Evolutionary conservation across 2,888 invertebrate species (phyloP).

Genomic region (Pristionchus maxplancki): DNA sequence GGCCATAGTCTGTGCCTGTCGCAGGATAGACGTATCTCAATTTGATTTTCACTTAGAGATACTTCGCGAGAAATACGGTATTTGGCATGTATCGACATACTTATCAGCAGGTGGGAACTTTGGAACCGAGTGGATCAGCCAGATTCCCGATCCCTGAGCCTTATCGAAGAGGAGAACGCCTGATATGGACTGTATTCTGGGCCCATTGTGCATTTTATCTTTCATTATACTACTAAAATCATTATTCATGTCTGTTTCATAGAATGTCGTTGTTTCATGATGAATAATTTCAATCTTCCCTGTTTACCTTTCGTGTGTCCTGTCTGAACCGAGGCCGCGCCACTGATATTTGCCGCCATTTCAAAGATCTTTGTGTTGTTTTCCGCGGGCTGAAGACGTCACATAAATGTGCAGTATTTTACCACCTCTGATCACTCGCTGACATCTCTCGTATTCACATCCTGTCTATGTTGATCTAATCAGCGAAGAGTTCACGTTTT

Average conservation of each 20-base stretch:
- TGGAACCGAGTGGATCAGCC: conserved; percentile 96
- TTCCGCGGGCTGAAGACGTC: not conserved
- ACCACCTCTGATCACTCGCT: not conserved
- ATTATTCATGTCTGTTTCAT: no score
- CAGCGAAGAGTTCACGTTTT: not conserved
- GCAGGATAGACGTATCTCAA: conserved; percentile 83
- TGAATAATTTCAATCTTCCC: no score
- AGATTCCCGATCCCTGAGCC: conserved; percentile 84
- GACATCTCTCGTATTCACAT: not conserved
- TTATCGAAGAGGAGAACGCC: conserved; percentile 84
- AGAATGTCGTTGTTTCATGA: no score
- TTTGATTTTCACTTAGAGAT: no score
- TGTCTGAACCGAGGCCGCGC: conserved; percentile 56
- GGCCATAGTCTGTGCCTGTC: conserved; percentile 87
- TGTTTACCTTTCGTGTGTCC: conserved; percentile 68
- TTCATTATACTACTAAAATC: no score
- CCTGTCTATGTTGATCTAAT: not conserved
- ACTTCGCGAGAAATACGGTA: no score
- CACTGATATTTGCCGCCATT: not conserved
- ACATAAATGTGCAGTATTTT: not conserved
- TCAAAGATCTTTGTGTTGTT: not conserved
- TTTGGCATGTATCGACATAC: not conserved
- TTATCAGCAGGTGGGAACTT: conserved; percentile 83
- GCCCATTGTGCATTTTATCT: no score
- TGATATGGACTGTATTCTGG: no score